Evolutionary conservation across 2,888 invertebrate species (phyloP).

Genomic region (Quadroppia sp.): DNA sequence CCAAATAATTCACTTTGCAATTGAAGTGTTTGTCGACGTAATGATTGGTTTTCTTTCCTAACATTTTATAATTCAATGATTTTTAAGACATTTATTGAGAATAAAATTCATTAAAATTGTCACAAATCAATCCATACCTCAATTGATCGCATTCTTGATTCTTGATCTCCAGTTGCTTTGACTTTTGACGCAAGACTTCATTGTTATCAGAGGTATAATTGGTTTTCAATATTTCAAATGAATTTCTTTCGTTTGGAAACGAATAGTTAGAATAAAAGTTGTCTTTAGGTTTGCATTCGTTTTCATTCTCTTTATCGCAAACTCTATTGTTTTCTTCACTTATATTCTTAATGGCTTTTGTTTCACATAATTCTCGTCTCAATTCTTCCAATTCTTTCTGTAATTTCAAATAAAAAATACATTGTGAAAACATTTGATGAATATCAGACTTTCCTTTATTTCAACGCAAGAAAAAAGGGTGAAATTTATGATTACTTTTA

Average conservation of each 20-base stretch:
- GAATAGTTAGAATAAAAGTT: slow-evolving; percentile 4
- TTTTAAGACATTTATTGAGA: slow-evolving; percentile 44
- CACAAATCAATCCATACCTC: slow-evolving; percentile 43
- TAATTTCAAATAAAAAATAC: slow-evolving; percentile 47
- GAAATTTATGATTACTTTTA: too few relatives aligned
- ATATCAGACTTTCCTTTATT: neutral
- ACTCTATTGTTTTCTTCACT: neutral
- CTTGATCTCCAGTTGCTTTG: slow-evolving; percentile 46
- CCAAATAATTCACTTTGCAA: slow-evolving; percentile 77
- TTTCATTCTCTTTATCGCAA: slow-evolving; percentile 57
- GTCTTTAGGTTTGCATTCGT: neutral
- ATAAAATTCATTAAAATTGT: slow-evolving; percentile 38
- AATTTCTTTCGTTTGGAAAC: slow-evolving; percentile 19
- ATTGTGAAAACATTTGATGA: neutral
- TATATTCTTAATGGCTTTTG: slow-evolving; percentile 61
- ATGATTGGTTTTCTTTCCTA: slow-evolving; percentile 65
- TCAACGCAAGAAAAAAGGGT: neutral
- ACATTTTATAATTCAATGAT: slow-evolving; percentile 48
- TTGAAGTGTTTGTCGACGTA: slow-evolving; percentile 67
- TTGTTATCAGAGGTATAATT: slow-evolving; percentile 49
- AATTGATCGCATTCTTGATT: slow-evolving; percentile 29
- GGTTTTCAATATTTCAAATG: slow-evolving; percentile 57
- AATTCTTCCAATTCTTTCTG: slow-evolving; percentile 74
- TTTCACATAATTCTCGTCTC: slow-evolving; percentile 68
- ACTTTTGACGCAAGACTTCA: slow-evolving; percentile 46